Conservation (phyloP, 2,888 invertebrate genomes). For the Pogonocherus hispidulus region DNA sequence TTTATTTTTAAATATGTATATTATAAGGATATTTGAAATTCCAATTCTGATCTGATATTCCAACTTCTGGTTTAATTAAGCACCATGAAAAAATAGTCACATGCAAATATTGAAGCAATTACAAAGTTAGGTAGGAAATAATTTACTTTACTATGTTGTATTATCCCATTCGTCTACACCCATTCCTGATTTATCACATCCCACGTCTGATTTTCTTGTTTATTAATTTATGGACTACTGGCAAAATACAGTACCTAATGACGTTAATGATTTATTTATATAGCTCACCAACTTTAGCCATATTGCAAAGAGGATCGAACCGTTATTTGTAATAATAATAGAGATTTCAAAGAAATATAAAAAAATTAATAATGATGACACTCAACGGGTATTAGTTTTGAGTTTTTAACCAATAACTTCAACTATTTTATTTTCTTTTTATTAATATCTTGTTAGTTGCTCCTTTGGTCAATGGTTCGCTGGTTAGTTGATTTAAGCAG, state of each 20-base stretch:
- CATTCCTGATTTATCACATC: not conserved
- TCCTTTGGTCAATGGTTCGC: not conserved
- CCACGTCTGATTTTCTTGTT: constrained; percentile 1
- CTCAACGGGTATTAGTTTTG: too few species aligned
- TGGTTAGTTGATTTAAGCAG: constrained; percentile 33
- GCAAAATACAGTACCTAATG: too few species aligned
- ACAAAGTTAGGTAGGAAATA: not conserved
- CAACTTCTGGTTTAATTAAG: constrained; percentile 47
- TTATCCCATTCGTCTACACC: too few species aligned
- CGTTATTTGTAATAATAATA: too few species aligned
- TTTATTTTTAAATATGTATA: too few species aligned
- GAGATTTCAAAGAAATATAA: too few species aligned
- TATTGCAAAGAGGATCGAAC: too few species aligned
- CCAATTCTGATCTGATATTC: constrained; percentile 40
- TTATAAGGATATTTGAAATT: not conserved
- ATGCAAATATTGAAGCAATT: not conserved
- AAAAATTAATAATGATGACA: too few species aligned
- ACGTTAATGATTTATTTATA: not conserved
- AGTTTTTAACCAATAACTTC: too few species aligned
- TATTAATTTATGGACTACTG: not conserved
- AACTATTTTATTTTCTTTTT: too few species aligned
- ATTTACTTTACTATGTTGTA: not conserved
- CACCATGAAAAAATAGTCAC: too few species aligned
- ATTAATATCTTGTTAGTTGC: not conserved
- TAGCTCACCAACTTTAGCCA: too few species aligned